Evolutionary conservation across 2,113 vertebrate genomes (phyloP), one percentile per base, ranked within the genome.

Genomic region (Myanophis thanlyinensis): DNA sequence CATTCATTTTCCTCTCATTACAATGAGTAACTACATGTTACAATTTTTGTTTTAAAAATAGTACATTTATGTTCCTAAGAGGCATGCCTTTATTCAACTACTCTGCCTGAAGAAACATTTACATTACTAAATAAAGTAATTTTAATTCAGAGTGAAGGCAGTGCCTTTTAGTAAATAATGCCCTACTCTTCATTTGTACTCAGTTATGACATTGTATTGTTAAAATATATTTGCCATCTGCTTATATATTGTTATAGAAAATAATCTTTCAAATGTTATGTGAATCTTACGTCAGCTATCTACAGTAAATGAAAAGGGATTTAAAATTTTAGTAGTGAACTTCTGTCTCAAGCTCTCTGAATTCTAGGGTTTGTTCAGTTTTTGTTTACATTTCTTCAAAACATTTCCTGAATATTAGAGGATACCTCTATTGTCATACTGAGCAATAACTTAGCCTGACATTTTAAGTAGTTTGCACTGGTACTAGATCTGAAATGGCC

Each of bases 1-100:
- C 7, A 49, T 67, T 73, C 47, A 49, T 51, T n/a, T 51, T 9
- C 20, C 73, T 44, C 6, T 88, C 0, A 23, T 13, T 44, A 93
- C 90, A 95, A 8, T 96, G 95, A 96, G 95, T 95, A 96, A 94
- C 95, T 96, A 62, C 92, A 97, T 95, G 92, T 90, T 94, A 67
- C 94, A 92, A n/a, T 47, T 54, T 84, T 10, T 92, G n/a, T 84
- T 92, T 92, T 46, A 46, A 27, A 48, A 73, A 51, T 12, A 53
- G 6, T 15, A 3, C 1, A 15, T 18, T 53, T 53, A 53, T 91
- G 48, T 46, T 91, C 35, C 23, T 53, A 85, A 90, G 4, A 15
- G 49, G 51, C n/a, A 6, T 92, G 92, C 88, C 90, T n/a, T 59
- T 44, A 85, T 40, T 53, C 48, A 52, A 22, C 40, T n/a, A 30